These are phyloP conservation scores for Pseudomugil gertrudae DNA, from an alignment of 2,797 vertebrate genomes.

Conservation along the genomic window DNA sequence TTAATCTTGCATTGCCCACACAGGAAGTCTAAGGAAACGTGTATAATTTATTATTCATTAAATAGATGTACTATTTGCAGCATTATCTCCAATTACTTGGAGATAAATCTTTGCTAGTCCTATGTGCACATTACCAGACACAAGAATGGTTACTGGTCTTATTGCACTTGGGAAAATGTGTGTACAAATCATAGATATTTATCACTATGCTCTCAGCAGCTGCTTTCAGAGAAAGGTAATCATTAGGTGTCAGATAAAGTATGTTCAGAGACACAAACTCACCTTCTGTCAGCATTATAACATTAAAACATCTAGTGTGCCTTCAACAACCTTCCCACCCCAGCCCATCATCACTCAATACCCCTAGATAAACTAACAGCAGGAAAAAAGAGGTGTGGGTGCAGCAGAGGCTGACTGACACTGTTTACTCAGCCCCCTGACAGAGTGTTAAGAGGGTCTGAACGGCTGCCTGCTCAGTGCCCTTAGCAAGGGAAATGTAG, in stretches of 20 bases:
- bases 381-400: slow-evolving; percentile 72
- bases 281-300: slow-evolving; percentile 25
- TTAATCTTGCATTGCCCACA: too few relatives aligned
- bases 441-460: slow-evolving; percentile 79
- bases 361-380: slow-evolving; percentile 93
- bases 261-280: slow-evolving; percentile 4
- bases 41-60: not conserved
- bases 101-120: too few relatives aligned
- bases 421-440: slow-evolving; percentile 82
- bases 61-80: not conserved
- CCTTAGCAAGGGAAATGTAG: slow-evolving; percentile 68
- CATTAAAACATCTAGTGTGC: slow-evolving; percentile 24
- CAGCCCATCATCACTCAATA: slow-evolving; percentile 85
- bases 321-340: slow-evolving; percentile 36
- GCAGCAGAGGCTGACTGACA: slow-evolving; percentile 77
- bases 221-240: too few relatives aligned
- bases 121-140: not conserved
- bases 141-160: not conserved
- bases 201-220: too few relatives aligned
- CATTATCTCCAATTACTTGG: too few relatives aligned
- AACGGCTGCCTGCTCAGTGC: slow-evolving; percentile 61
- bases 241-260: not conserved
- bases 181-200: too few relatives aligned
- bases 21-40: not conserved
- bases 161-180: not conserved